Evolutionary conservation across 2,113 vertebrate genomes (phyloP).

Genomic region (Heterotis niloticus): DNA sequence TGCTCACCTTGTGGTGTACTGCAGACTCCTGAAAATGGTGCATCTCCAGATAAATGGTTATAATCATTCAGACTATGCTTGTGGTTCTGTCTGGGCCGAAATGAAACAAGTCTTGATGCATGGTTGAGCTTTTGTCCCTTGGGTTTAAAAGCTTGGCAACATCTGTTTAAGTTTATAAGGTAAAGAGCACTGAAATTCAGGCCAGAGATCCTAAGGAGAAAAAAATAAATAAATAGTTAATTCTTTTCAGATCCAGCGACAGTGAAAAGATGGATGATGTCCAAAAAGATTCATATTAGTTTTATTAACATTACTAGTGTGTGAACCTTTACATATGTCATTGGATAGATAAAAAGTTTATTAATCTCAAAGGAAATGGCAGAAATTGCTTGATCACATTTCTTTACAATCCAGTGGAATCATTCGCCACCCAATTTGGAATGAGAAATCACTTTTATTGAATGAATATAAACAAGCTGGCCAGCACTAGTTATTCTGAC

Average conservation of each 20-base stretch:
- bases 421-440: slow-evolving; percentile 57
- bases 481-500: slow-evolving; percentile 79
- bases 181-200: slow-evolving; percentile 30
- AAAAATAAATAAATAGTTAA: slow-evolving; percentile 20
- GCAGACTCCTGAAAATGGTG: background rate
- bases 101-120: slow-evolving; percentile 56
- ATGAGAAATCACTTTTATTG: slow-evolving; percentile 81
- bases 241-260: slow-evolving; percentile 18
- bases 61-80: slow-evolving; percentile 31
- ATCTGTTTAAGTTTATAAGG: slow-evolving; percentile 71
- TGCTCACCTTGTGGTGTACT: background rate
- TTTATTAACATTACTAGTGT: background rate
- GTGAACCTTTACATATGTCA: background rate
- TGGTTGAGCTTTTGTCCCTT: slow-evolving; percentile 38
- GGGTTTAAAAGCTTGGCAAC: slow-evolving; percentile 65
- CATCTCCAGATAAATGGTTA: background rate
- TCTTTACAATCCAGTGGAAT: slow-evolving; percentile 9
- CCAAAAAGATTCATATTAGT: slow-evolving; percentile 11
- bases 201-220: slow-evolving; percentile 25
- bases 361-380: background rate
- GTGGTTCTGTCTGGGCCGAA: slow-evolving; percentile 38
- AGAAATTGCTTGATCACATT: background rate
- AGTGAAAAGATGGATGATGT: slow-evolving; percentile 11
- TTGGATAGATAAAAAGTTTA: background rate
- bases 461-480: slow-evolving; percentile 75